Percentiles rank a stretch among this genome's conserved stretches.
These are phyloP conservation scores for Lobophora halterata DNA, from an alignment of 2,888 invertebrate species.

Conservation along the genomic window DNA sequence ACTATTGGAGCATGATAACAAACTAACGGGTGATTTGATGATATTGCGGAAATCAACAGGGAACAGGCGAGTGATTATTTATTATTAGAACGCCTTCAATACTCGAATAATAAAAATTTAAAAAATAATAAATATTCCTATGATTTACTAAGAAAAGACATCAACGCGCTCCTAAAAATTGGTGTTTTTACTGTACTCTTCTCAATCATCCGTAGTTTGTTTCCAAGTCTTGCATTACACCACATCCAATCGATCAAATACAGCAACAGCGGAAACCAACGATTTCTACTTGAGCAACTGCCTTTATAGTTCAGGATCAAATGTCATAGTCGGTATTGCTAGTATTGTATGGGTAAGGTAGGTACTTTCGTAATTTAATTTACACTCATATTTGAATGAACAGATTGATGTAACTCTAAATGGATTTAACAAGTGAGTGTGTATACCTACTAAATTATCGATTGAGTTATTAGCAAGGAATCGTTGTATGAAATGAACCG, in stretches of 20 bases:
- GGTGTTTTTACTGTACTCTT: too few species aligned
- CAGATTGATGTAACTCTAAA: conserved; percentile 1
- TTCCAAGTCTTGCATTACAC: conserved; percentile 22
- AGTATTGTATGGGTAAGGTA: conserved; percentile 6
- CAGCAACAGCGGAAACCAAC: conserved; percentile 25
- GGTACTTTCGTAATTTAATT: conserved; percentile 13
- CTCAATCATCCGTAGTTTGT: too few species aligned
- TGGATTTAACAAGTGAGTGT: neutral
- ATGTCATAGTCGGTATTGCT: conserved; percentile 27
- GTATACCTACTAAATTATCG: neutral
- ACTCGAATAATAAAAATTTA: too few species aligned
- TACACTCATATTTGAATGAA: conserved; percentile 2
- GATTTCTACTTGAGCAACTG: conserved; percentile 37
- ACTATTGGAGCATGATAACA: conserved; percentile 34
- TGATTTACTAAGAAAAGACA: conserved; percentile 6
- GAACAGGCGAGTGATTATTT: neutral
- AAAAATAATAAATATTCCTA: too few species aligned
- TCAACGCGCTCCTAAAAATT: conserved; percentile 10
- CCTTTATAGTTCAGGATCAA: conserved; percentile 34
- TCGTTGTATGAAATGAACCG: conserved; percentile 4
- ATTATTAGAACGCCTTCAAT: too few species aligned
- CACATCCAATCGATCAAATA: conserved; percentile 32
- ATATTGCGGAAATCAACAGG: neutral
- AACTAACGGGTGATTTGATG: conserved; percentile 22
- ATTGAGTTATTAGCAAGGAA: conserved; percentile 11